Conservation (phyloP, 1,140 invertebrate genomes). For the Oncopeltus fasciatus region DNA sequence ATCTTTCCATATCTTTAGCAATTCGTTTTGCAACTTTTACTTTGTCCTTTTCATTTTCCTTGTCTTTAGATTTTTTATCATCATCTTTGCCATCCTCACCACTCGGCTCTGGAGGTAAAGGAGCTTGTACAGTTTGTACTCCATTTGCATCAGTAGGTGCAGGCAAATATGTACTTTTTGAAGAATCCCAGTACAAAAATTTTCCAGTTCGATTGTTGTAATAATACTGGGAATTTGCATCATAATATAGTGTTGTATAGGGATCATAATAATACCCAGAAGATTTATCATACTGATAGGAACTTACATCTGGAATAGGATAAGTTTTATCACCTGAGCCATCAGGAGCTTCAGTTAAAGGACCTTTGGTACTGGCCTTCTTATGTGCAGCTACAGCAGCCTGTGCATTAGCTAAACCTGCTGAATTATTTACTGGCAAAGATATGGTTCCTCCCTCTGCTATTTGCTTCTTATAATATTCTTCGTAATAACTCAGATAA, state of each 20-base stretch:
- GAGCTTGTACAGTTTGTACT: conserved; percentile 25
- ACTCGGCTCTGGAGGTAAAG: conserved; percentile 17
- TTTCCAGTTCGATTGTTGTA: conserved; percentile 78
- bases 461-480: conserved; percentile 65
- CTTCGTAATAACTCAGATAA: conserved; percentile 62
- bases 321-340: conserved; percentile 35
- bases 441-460: conserved; percentile 34
- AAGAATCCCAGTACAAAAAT: conserved; percentile 90
- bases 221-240: conserved; percentile 85
- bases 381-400: conserved; percentile 63
- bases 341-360: conserved; percentile 27
- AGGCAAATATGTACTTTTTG: conserved; percentile 63
- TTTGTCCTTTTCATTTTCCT: conserved; percentile 28
- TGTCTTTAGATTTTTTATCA: conserved; percentile 23
- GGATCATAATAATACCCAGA: conserved; percentile 96
- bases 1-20: conserved; percentile 89
- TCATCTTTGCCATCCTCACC: conserved; percentile 33
- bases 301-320: conserved; percentile 67
- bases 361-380: conserved; percentile 31
- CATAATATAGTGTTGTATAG: conserved; percentile 84
- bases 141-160: conserved; percentile 38
- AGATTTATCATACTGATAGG: conserved; percentile 85
- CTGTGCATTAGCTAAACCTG: conserved; percentile 44
- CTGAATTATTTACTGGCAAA: conserved; percentile 34
- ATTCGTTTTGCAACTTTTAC: conserved; percentile 96